These are phyloP conservation scores for Leptinotarsa peninsularis DNA, from an alignment of 2,888 invertebrate genomes.

Conservation along the genomic window DNA sequence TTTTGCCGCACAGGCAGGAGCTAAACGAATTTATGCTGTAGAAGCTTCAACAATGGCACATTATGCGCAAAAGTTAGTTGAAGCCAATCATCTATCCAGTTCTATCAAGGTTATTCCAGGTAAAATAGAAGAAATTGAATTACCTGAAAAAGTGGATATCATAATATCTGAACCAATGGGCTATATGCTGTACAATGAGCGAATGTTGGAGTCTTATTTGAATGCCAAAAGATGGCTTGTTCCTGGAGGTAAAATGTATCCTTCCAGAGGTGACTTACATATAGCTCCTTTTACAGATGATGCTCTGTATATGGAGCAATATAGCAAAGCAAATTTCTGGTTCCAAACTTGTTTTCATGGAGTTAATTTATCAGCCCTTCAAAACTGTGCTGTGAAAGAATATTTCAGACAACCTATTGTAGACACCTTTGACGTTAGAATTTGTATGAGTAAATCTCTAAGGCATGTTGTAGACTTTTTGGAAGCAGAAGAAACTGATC, in stretches of 20 bases:
- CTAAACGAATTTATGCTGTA: conserved; percentile 96
- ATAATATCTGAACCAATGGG: conserved; percentile 99
- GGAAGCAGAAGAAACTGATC: conserved; percentile 90
- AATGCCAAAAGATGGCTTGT: conserved; percentile 99
- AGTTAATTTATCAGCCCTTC: conserved; percentile 91
- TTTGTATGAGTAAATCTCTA: conserved; percentile 94
- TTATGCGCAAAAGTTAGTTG: conserved; percentile 91
- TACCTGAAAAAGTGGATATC: conserved; percentile 95
- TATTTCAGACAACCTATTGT: conserved; percentile 75
- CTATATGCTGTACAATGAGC: conserved; percentile 99
- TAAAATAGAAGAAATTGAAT: conserved; percentile 97
- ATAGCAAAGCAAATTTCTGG: conserved; percentile 99
- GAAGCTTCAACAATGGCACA: conserved; percentile 99
- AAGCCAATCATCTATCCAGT: conserved; percentile 88
- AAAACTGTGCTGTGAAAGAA: conserved; percentile 94
- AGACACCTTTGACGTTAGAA: conserved; percentile 87
- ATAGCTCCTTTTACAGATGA: conserved; percentile 99
- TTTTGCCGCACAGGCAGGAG: conserved; percentile 98
- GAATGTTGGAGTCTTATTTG: conserved; percentile 98
- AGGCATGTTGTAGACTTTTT: conserved; percentile 95
- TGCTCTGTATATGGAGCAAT: conserved; percentile 96
- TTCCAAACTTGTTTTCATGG: conserved; percentile 98
- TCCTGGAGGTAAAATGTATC: conserved; percentile 96
- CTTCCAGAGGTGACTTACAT: conserved; percentile 95
- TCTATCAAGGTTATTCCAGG: conserved; percentile 89